Evolutionary conservation across 2,888 invertebrate genomes (phyloP), one percentile per base, ranked within the genome.

Genomic region (Taphrorychus bicolor): DNA sequence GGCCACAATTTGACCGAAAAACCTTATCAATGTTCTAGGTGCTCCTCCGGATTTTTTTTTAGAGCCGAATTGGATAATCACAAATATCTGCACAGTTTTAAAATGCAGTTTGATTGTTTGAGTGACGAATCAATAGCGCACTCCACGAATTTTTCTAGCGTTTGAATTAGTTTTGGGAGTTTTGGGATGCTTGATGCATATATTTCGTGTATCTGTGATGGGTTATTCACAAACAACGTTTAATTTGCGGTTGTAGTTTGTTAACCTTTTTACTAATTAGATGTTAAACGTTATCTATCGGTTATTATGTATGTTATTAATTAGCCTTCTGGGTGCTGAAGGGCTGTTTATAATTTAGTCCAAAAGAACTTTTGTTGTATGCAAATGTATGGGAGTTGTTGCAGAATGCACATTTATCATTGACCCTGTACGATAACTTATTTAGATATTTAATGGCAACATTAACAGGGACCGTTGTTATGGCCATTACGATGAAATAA

Each of bases 61-160:
- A 88, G 93, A 24, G 91, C 95, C 0, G 96, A 97, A 79, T 82
- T 97, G 2, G 94, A 96, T 75, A 95, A 97, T 79, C 97, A 97
- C 79, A 85, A 87, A 7, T 86, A 62, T 62, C 51, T 70, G 17
- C 72, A 71, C 40, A 71, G 52, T 48, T 67, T 70, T 56, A 66
- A 68, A 52, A 17, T 69, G 18, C 64, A 69, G 16, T 65, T 69
- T 53, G 58, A 69, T n/a, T 60, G 56, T 52, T 58, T 69, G 73
- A 78, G 53, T 23, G 67, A 67, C 7, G 62, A 67, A 52, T 67
- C 67, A 3, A 62, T 62, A 21, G 51, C 14, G 14, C 45, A 45
- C 5, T 5, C 45, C 45, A 45, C 14, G 14, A 11, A 45, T 45
- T 45, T 16, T 17, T 45, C 45, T 45, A 45, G 45, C 17, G 45